Evolutionary conservation across 2,113 vertebrate genomes (phyloP), one percentile per base, ranked within the genome.

Genomic region (Tyrannus savana): DNA sequence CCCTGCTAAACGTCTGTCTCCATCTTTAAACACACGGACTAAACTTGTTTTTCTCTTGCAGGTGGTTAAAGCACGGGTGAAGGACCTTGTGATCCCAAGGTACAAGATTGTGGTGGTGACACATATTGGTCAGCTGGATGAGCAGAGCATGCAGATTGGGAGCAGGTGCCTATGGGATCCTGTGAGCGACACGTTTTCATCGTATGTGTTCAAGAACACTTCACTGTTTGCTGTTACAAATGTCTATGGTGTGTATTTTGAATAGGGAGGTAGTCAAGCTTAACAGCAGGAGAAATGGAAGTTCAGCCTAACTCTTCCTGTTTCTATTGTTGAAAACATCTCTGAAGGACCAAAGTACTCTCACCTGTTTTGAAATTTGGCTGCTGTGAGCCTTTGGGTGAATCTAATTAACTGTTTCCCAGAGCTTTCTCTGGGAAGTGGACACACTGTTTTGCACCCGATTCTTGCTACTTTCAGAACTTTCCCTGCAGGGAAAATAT

Each of bases 161-260:
- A 99, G 99, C 97, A 97, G 99, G 67, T 99, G 98, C 93, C 98
- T 99, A 76, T 99, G 99, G 99, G 98, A 99, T 21, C 96, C 98
- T 3, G 46, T 88, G 5, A 98, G 72, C 0, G 99, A 99, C 77
- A 98, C 96, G 0, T 98, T 98, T 30, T 97, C 98, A 1, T 98
- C 98, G 0, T 98, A 98, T 7, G 89, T 96, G 22, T 99, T 99
- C 97, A 98, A 98, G 96, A 99, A 99, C 96, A 84, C 95, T 72
- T 99, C 98, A 1, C 97, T 99, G 16, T 99, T 98, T 42, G 98
- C 98, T 17, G 92, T 99, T 39, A 98, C 98, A 31, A 98, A 91
- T 30, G 99, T 99, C 91, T 99, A 98, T 1, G 98, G 97, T 2
- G 96, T 99, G 86, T 99, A 99, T 91, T 98, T 97, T 72, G 99